Percentiles rank a stretch among this genome's conserved stretches.
Evolutionary conservation across 2,888 invertebrate species (phyloP).

Genomic region (Belgica antarctica): DNA sequence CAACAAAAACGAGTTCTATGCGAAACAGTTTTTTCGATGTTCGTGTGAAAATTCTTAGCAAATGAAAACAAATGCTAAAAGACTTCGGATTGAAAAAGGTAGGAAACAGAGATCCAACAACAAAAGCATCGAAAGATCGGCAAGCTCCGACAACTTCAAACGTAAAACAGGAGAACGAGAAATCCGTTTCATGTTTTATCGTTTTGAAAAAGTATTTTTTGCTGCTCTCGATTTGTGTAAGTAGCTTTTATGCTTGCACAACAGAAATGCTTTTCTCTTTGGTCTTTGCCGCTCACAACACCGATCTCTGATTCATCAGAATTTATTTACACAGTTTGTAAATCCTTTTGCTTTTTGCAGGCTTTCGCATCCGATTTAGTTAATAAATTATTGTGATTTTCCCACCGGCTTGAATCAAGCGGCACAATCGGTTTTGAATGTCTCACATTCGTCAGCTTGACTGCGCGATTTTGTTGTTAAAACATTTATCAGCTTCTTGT

Average conservation of each 20-base stretch:
- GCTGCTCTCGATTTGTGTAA: neutral
- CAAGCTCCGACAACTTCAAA: neutral
- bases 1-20: neutral
- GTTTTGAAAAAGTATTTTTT: neutral
- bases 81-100: neutral
- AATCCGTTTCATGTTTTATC: slow-evolving; percentile 19
- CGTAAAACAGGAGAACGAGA: neutral
- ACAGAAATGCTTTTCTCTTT: neutral
- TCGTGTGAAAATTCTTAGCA: slow-evolving; percentile 34
- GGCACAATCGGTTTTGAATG: too few relatives aligned
- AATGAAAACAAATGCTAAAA: slow-evolving; percentile 23
- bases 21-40: neutral
- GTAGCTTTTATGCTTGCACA: neutral
- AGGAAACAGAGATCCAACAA: neutral
- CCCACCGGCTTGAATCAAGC: too few relatives aligned
- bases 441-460: too few relatives aligned
- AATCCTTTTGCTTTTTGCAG: too few relatives aligned
- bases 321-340: neutral
- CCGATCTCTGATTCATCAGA: neutral
- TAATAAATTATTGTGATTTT: too few relatives aligned
- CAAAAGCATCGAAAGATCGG: slow-evolving; percentile 10
- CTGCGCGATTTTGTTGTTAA: too few relatives aligned
- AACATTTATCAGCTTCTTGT: too few relatives aligned
- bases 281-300: neutral
- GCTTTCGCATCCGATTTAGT: too few relatives aligned